These are phyloP conservation scores for Drosophila eohydei DNA, from an alignment of 2,888 invertebrate genomes.

Conservation along the genomic window DNA sequence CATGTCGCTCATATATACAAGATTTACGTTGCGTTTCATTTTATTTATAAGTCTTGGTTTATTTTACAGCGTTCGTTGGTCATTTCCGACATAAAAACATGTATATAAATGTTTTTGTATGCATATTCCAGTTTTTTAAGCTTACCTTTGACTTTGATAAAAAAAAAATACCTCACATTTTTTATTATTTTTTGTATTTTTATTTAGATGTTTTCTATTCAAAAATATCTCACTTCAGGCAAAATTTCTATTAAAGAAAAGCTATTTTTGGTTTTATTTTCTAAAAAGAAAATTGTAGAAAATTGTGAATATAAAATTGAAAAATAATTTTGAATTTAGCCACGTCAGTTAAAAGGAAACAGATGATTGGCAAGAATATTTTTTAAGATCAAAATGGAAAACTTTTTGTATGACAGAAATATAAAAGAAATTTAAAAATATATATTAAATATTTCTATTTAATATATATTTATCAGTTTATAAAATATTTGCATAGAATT, in stretches of 20 bases:
- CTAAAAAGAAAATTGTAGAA: neutral
- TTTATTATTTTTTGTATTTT: no score
- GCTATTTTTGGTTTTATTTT: neutral
- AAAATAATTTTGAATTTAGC: neutral
- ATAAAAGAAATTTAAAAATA: neutral
- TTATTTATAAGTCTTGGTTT: neutral
- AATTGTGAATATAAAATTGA: neutral
- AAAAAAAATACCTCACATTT: neutral
- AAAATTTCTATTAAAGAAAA: neutral
- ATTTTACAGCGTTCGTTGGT: neutral
- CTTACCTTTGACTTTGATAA: neutral
- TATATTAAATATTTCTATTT: neutral
- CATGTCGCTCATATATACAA: conserved; percentile 36
- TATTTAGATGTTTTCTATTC: no score
- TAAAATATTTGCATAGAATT: neutral
- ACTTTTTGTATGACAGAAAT: neutral
- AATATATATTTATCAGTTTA: neutral
- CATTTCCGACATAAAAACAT: neutral
- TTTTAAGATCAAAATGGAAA: neutral
- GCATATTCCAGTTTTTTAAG: neutral
- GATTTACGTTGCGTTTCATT: conserved; percentile 25
- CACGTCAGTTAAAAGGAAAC: neutral
- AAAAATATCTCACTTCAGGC: no score
- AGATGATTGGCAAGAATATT: neutral
- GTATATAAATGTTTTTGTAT: neutral